Conservation (phyloP, 2,113 vertebrate genomes). For the Nymphicus hollandicus region DNA sequence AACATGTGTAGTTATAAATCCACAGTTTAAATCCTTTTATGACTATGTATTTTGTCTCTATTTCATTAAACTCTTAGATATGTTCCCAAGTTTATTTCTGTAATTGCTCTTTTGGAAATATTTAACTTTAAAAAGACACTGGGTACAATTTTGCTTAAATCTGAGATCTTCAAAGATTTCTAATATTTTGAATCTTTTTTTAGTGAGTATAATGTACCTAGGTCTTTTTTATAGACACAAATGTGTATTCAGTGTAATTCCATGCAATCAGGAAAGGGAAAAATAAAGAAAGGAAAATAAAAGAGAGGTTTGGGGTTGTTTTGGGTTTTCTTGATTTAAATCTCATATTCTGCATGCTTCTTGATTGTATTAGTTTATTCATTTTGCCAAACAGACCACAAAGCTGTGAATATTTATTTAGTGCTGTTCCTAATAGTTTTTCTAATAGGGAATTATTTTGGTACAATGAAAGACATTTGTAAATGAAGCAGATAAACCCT, state of each 20-base stretch:
- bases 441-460: conserved; percentile 82
- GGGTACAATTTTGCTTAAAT: neutral
- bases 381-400: conserved; percentile 69
- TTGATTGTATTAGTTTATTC: conserved; percentile 69
- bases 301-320: neutral
- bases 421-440: conserved; percentile 79
- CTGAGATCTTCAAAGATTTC: neutral
- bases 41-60: neutral
- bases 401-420: conserved; percentile 88
- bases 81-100: neutral
- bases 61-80: neutral
- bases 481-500: conserved; percentile 92
- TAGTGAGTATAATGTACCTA: neutral
- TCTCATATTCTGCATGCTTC: conserved; percentile 22
- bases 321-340: neutral
- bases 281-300: neutral
- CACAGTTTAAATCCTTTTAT: neutral
- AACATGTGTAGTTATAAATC: neutral
- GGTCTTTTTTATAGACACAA: neutral
- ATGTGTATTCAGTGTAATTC: neutral
- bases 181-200: neutral
- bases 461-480: conserved; percentile 94
- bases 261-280: neutral
- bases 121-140: neutral
- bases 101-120: neutral